Base-by-base conservation (phyloP, 1,140 invertebrate species). In the Drosophila punjabiensis region DNA sequence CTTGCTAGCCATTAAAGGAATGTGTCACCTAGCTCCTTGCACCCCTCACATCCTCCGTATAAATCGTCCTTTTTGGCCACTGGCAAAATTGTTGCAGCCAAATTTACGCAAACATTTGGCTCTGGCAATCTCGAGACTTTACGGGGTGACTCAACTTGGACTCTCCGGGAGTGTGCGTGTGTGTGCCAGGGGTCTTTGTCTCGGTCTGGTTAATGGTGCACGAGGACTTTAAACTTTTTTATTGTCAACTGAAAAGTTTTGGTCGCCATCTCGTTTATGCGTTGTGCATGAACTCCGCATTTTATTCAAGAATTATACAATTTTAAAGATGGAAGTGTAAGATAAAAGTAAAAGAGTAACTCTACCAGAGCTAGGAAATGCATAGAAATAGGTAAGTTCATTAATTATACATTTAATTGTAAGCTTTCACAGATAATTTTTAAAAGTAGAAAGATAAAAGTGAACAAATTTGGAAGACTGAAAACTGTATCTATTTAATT, bases 101-200 rank as follows among this genome's bases (percentile, higher is more conserved):
- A 74, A 82, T 86, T 82, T 69, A 80, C 77, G 79, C 82, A 80
- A 74, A 79, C 60, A 78, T 74, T 78, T 68, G 53, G 68, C 63
- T 50, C 24, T 48, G 35, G 62, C 61, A 76, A 76, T 56, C 41
- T 61, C 28, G 48, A 67, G 68, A 86, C 67, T 76, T 76, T 79
- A 77, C 48, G 62, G 73, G 55, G 32, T 45, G 65, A 76, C 69
- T 85, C 62, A 82, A 56, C 71, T 74, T 58, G 55, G 53, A 55
- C 20, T 39, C 24, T 13, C 47, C n/a, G 41, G 11, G 16, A 32
- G 43, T 58, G 32, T n/a, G 50, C 35, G 30, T 35, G 52, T 53
- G 52, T 35, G 48, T 56, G 59, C 18, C 14, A 6, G 37, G 39
- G 43, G 33, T 65, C 75, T 59, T 76, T 77, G 76, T 66, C 60